Evolutionary conservation across 2,113 vertebrate genomes (phyloP), one percentile per base, ranked within the genome.

Genomic region (Sigmodon hispidus): DNA sequence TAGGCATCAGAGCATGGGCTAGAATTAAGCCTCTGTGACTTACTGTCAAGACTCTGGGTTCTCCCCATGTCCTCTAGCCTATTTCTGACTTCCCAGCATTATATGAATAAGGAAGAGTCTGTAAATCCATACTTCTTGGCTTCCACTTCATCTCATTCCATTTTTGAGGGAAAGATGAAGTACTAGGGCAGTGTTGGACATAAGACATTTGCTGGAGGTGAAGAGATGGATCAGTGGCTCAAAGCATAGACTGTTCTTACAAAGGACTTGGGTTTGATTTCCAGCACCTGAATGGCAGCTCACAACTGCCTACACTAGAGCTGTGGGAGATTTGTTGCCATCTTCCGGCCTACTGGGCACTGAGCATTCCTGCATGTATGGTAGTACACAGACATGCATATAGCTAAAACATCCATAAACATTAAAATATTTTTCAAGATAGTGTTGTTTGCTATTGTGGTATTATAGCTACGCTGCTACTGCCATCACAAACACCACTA

Each of bases 401-500:
- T 31, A 67, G 63, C 29, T 31, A 67, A 67, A 31, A 67, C 65
- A 67, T 34, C 31, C 61, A 29, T 5, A 31, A 29, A 31, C 63
- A 67, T 67, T 67, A 67, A 67, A 67, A 34, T 34, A 29, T 65
- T 65, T 29, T 52, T 79, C 48, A 52, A 79, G 48, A 52, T 19
- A 36, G 31, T 36, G 34, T 77, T 31, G 57, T 29, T 80, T 72
- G 80, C 45, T 65, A 43, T 31, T 7, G 2, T 40, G 3, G 50
- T 13, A 16, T 48, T 24, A 9, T 24, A 19, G 55, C 22, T 72
- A 34, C 10, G 34, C 22, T 48, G 40, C n/a, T 15, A 87, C n/a
- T n/a, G 34, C 45, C 31, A 8, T n/a, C 34, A 26, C 26, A 1
- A 16, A 7, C 10, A 3, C 15, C 12, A 17, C 7, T 8, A 13